Conservation (phyloP, 2,888 invertebrate genomes). For the Cheilosia variabilis region DNA sequence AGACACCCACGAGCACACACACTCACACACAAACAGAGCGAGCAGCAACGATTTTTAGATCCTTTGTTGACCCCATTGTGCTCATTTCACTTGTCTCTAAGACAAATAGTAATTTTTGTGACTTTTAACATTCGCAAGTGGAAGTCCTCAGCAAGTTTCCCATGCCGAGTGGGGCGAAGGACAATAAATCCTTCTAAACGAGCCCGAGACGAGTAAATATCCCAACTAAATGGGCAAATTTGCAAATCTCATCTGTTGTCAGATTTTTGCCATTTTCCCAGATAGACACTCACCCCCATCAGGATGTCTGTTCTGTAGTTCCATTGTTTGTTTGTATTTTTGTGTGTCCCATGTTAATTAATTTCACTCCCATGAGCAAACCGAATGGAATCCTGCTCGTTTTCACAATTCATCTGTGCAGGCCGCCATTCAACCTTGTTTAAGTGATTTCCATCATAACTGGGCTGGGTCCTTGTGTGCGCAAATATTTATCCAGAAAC, state of each 20-base stretch:
- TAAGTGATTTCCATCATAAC: constrained; percentile 69
- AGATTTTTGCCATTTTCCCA: constrained; percentile 35
- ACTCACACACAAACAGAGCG: neutral
- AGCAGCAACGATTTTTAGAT: constrained; percentile 11
- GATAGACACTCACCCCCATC: neutral
- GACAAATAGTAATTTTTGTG: constrained; percentile 70
- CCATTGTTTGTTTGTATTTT: constrained; percentile 66
- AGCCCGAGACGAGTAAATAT: constrained; percentile 64
- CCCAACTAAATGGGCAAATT: constrained; percentile 61
- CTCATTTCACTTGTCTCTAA: constrained; percentile 49
- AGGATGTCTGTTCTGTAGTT: constrained; percentile 22
- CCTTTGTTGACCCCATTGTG: constrained; percentile 56
- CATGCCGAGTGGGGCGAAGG: neutral
- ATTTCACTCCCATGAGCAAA: constrained; percentile 71
- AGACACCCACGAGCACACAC: neutral
- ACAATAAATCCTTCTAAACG: constrained; percentile 57
- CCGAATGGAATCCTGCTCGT: constrained; percentile 34
- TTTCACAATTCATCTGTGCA: neutral
- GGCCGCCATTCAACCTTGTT: constrained; percentile 49
- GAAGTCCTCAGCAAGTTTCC: constrained; percentile 23
- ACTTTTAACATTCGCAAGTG: constrained; percentile 61
- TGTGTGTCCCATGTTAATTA: constrained; percentile 69
- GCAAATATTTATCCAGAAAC: constrained; percentile 72
- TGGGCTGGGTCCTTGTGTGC: constrained; percentile 39
- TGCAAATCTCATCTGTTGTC: constrained; percentile 73